Evolutionary conservation across 2,113 vertebrate genomes (phyloP).

Genomic region (Rostratula benghalensis): DNA sequence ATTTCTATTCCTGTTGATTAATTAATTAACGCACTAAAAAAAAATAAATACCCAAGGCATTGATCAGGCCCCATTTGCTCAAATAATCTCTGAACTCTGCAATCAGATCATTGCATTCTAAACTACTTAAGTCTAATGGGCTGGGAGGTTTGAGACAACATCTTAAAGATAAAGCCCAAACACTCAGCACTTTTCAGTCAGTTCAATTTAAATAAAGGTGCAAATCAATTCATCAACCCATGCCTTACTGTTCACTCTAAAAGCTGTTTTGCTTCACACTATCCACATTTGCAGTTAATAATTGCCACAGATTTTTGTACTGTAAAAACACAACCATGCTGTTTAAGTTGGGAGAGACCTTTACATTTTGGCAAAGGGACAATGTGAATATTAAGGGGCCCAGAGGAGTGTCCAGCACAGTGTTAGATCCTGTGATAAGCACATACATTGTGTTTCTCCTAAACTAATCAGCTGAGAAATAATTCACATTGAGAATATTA

Average conservation of each 20-base stretch:
- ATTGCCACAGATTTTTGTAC: neutral
- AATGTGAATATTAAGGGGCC: neutral
- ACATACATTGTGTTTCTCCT: neutral
- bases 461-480: constrained; percentile 4
- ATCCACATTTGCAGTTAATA: neutral
- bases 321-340: neutral
- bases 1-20: constrained; percentile 25
- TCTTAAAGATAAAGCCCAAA: neutral
- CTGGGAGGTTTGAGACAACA: neutral
- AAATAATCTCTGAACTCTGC: constrained; percentile 25
- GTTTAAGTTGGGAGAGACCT: neutral
- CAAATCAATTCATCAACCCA: neutral
- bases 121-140: neutral
- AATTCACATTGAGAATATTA: constrained; percentile 36
- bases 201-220: neutral
- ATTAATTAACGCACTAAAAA: neutral
- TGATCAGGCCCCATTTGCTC: neutral
- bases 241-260: neutral
- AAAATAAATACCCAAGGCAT: neutral
- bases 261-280: neutral
- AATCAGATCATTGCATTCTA: constrained; percentile 10
- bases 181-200: neutral
- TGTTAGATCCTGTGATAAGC: neutral
- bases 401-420: neutral
- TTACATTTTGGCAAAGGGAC: neutral